Evolutionary conservation across 2,113 vertebrate species (phyloP).

Genomic region (Callopanchax toddi): DNA sequence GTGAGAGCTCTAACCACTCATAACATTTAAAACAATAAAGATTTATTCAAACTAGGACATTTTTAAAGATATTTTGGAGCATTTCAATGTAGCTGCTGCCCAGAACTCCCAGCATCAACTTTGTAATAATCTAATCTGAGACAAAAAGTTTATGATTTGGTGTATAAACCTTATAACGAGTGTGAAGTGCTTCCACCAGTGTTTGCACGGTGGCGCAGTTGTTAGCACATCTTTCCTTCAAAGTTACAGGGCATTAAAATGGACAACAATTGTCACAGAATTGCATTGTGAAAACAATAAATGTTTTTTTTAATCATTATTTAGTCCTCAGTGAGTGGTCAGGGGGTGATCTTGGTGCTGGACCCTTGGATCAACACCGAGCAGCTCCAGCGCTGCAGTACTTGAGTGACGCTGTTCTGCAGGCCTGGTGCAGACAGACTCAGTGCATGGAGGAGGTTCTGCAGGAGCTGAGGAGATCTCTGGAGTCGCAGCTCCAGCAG

Average conservation of each 20-base stretch:
- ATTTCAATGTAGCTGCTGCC: too few relatives aligned
- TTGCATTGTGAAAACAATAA: too few relatives aligned
- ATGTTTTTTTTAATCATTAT: neutral
- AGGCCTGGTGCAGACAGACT: slow-evolving; percentile 80
- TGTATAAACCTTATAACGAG: too few relatives aligned
- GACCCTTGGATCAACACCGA: neutral
- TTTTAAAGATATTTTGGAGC: too few relatives aligned
- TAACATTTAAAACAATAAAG: neutral
- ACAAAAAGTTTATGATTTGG: too few relatives aligned
- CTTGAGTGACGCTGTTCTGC: slow-evolving; percentile 75
- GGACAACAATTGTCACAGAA: too few relatives aligned
- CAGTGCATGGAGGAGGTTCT: slow-evolving; percentile 82
- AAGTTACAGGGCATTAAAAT: too few relatives aligned
- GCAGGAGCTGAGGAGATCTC: slow-evolving; percentile 64
- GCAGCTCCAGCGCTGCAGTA: slow-evolving; percentile 69
- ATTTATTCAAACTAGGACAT: too few relatives aligned
- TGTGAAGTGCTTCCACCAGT: too few relatives aligned
- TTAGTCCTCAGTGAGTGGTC: slow-evolving; percentile 88
- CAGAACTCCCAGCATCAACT: neutral
- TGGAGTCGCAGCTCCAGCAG: slow-evolving; percentile 68
- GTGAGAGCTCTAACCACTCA: neutral
- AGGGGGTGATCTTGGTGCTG: slow-evolving; percentile 7
- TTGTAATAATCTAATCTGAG: too few relatives aligned
- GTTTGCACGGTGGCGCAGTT: too few relatives aligned
- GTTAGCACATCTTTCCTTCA: too few relatives aligned